Evolutionary conservation across 2,888 invertebrate genomes (phyloP), one percentile per base, ranked within the genome.

Genomic region (Dilophus febrilis): DNA sequence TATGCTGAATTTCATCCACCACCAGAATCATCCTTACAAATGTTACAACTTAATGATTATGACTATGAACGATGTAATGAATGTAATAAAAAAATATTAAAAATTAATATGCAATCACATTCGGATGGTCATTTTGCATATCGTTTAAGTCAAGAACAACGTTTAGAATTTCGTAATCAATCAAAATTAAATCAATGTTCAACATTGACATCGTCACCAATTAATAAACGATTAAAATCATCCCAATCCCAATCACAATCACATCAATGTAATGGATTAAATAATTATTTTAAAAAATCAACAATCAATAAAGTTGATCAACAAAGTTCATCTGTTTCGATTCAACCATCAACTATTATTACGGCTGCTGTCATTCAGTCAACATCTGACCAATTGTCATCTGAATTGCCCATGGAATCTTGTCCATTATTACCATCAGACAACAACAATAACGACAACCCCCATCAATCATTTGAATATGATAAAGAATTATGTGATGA

Each of bases 91-190:
- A 53, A 57, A 33, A 60, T 87, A 50, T 52, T 65, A 18, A 48
- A 63, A 4, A 47, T 53, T 0, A 54, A 65, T 2, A 56, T 77
- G 42, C 69, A 68, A 27, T 73, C 71, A 42, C 90, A 90, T 58
- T 59, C 71, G 12, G 88, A 84, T 56, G 78, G 71, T 51, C 85
- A 85, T 57, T 62, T 76, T 39, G 84, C 85, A 1, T 57, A 75
- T 42, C 68, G 73, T 47, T 54, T 84, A 10, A 71, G 74, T 49
- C 67, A 71, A 28, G 70, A 76, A 53, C 66, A 71, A 42, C 62
- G 68, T 39, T 48, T 42, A 14, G 54, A 53, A 42, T 58, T 47
- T 48, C 52, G 49, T 34, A 49, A 46, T 43, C 58, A 56, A 44
- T 36, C 53, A 18, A 53, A 53, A 40, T 10, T 36, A 8, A 49